A percentile compares a stretch with the other conserved stretches of the same genome.
Conservation (phyloP, 2,888 invertebrate species). For the Apomyelois bistriatella region DNA sequence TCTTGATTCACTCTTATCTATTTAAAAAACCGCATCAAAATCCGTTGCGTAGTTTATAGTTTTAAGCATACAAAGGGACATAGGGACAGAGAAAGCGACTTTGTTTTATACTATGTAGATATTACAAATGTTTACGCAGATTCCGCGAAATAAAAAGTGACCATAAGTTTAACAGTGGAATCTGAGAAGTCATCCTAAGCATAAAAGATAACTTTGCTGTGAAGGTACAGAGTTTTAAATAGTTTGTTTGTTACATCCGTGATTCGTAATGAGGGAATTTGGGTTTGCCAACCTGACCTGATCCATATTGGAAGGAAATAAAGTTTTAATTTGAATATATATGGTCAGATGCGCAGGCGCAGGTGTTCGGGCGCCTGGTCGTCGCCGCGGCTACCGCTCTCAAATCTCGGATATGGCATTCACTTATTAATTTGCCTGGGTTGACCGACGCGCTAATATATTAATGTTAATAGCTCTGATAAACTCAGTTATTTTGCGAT, state of each 20-base stretch:
- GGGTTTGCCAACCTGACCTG: slow-evolving; percentile 18
- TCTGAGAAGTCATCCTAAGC: slow-evolving; percentile 55
- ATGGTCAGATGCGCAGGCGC: slow-evolving; percentile 61
- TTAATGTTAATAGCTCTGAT: slow-evolving; percentile 28
- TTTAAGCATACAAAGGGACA: too few species aligned
- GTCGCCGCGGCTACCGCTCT: slow-evolving; percentile 68
- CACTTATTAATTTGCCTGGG: slow-evolving; percentile 76
- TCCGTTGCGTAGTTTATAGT: too few species aligned
- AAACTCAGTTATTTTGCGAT: slow-evolving; percentile 11
- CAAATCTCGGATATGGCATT: slow-evolving; percentile 66
- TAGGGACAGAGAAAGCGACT: too few species aligned
- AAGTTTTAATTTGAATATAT: slow-evolving; percentile 34
- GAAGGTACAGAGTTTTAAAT: slow-evolving; percentile 73
- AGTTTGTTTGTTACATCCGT: slow-evolving; percentile 76
- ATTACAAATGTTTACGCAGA: slow-evolving; percentile 28
- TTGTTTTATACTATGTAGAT: slow-evolving; percentile 33
- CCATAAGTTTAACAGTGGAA: slow-evolving; percentile 53
- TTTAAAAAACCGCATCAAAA: too few species aligned
- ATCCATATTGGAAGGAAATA: background rate
- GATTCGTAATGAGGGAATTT: slow-evolving; percentile 72
- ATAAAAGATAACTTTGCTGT: slow-evolving; percentile 69
- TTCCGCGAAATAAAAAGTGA: slow-evolving; percentile 46
- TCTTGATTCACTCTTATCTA: too few species aligned
- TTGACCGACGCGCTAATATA: slow-evolving; percentile 57
- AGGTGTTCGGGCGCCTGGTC: slow-evolving; percentile 75